phyloP scores from a whole-genome alignment of 2,888 invertebrate species.

The Ormia ochracea region DNA sequence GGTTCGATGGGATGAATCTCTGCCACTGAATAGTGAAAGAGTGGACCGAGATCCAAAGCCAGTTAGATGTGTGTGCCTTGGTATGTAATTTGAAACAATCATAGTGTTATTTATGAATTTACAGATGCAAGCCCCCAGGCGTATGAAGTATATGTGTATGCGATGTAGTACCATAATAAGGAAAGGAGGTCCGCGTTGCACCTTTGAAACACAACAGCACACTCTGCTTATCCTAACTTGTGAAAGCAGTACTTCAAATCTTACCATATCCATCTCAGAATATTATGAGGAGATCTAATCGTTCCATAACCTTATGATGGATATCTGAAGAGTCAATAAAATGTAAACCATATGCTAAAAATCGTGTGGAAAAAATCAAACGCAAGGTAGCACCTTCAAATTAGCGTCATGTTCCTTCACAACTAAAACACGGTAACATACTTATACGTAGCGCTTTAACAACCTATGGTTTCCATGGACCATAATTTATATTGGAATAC shows the following conservation, averaged over 20 bases:
- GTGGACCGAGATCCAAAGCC: conserved; percentile 1
- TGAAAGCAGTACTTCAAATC: neutral
- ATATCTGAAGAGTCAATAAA: conserved; percentile 3
- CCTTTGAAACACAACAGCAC: conserved; percentile 26
- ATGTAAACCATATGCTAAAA: conserved; percentile 4
- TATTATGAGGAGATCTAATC: conserved; percentile 23
- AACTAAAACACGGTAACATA: no score
- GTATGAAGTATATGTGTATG: conserved; percentile 42
- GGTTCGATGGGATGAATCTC: conserved; percentile 47
- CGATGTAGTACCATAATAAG: neutral
- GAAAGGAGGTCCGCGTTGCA: conserved; percentile 14
- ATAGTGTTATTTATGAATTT: conserved; percentile 44
- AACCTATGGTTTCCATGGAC: conserved; percentile 26
- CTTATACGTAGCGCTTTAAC: neutral
- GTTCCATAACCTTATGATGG: conserved; percentile 18
- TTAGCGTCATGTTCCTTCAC: no score
- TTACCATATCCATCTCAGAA: conserved; percentile 2
- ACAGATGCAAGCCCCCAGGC: conserved; percentile 44
- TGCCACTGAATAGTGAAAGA: conserved; percentile 21
- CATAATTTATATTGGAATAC: conserved; percentile 4
- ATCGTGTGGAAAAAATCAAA: conserved; percentile 28
- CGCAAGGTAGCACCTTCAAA: no score
- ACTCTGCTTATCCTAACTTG: conserved; percentile 9
- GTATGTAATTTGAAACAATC: conserved; percentile 15
- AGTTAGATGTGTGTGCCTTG: neutral